Evolutionary conservation across 2,888 invertebrate genomes (phyloP).

Genomic region (Andrena marginata): DNA sequence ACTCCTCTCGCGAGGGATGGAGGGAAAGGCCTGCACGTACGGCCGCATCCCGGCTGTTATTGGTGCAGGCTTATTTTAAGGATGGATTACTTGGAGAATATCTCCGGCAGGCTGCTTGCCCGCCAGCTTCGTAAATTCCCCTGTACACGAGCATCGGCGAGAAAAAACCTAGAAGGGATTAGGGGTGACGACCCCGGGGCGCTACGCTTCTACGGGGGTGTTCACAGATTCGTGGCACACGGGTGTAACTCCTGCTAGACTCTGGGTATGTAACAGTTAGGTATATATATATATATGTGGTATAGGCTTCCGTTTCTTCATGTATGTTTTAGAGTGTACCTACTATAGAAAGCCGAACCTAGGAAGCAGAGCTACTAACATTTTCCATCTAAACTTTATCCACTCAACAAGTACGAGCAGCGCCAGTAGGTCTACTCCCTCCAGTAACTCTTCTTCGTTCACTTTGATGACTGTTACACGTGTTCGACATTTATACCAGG

Average conservation of each 20-base stretch:
- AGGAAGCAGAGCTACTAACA: too few species aligned
- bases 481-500: neutral
- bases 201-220: neutral
- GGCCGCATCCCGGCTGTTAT: slow-evolving; percentile 8
- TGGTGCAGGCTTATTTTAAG: slow-evolving; percentile 57
- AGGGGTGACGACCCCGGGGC: slow-evolving; percentile 21
- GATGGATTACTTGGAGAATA: slow-evolving; percentile 40
- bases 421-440: neutral
- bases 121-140: slow-evolving; percentile 10
- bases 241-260: too few species aligned
- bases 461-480: slow-evolving; percentile 20
- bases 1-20: neutral
- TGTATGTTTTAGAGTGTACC: too few species aligned
- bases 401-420: neutral
- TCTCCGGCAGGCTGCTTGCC: neutral
- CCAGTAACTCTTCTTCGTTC: neutral
- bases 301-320: too few species aligned
- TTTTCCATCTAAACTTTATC: neutral
- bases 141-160: neutral
- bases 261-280: too few species aligned
- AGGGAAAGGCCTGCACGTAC: neutral
- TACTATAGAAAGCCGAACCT: too few species aligned
- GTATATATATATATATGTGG: too few species aligned
- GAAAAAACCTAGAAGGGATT: slow-evolving; percentile 30
- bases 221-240: neutral